Percentiles rank a stretch among this genome's conserved stretches.
phyloP scores from a whole-genome alignment of 2,797 vertebrate species.

The Tangara arthus region DNA sequence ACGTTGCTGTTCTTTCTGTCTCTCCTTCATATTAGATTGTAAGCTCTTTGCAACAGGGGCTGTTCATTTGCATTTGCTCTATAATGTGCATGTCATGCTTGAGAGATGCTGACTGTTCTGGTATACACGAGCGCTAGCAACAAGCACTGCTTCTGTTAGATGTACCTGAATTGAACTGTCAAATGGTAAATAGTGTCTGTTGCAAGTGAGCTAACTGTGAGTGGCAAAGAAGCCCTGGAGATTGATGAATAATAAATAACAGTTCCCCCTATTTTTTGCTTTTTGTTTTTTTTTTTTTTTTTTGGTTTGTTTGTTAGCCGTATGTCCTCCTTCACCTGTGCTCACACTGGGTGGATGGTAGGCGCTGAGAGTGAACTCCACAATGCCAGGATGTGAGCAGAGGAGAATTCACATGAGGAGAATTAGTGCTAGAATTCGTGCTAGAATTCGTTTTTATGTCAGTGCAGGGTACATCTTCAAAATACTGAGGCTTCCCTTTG shows the following conservation, averaged over 20 bases:
- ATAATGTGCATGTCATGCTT: constrained; percentile 39
- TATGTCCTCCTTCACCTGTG: not conserved
- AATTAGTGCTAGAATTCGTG: not conserved
- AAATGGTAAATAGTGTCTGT: constrained; percentile 53
- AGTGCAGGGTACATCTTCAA: not conserved
- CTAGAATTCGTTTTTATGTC: not conserved
- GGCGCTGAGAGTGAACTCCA: not conserved
- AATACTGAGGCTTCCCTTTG: not conserved
- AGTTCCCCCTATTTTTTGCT: not conserved
- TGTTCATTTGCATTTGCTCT: constrained; percentile 52
- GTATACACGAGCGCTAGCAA: constrained; percentile 22
- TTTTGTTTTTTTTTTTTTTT: not conserved
- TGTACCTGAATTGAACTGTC: constrained; percentile 62
- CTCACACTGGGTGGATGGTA: not conserved
- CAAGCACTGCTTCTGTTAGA: constrained; percentile 3
- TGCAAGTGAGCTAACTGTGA: constrained; percentile 29
- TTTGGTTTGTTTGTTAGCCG: not conserved
- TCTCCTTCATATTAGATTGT: not conserved
- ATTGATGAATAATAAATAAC: constrained; percentile 52
- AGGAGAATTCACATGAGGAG: not conserved
- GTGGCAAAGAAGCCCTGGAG: constrained; percentile 50
- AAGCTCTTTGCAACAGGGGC: not conserved
- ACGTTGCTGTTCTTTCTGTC: not conserved
- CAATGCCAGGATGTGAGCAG: not conserved
- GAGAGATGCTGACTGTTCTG: constrained; percentile 40